Evolutionary conservation across 2,113 vertebrate species (phyloP).

Genomic region (Ranitomeya imitator): DNA sequence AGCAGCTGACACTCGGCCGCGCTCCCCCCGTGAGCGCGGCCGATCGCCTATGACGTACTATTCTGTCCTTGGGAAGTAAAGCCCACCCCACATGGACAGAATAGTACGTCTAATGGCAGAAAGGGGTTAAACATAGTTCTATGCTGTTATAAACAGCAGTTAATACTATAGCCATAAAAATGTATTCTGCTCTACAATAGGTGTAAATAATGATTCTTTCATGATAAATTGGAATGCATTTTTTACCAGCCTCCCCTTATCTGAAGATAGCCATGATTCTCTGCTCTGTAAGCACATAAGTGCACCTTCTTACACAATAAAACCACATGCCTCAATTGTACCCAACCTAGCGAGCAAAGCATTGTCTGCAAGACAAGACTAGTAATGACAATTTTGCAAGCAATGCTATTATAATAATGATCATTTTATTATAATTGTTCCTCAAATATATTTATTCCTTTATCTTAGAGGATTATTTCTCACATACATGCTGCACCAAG

Average conservation of each 20-base stretch:
- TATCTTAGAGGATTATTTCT: conserved; percentile 45
- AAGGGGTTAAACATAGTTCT: too few relatives aligned
- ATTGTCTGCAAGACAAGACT: neutral
- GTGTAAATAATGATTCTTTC: neutral
- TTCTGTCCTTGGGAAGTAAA: too few relatives aligned
- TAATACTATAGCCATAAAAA: neutral
- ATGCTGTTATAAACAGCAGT: neutral
- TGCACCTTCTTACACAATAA: neutral
- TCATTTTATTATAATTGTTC: conserved; percentile 49
- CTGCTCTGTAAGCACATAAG: conserved; percentile 8
- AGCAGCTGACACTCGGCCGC: too few relatives aligned
- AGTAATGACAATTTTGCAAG: conserved; percentile 16
- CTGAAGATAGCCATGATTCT: neutral
- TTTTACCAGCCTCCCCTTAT: neutral
- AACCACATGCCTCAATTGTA: neutral
- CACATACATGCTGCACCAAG: conserved; percentile 28
- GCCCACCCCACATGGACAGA: too few relatives aligned
- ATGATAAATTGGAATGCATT: neutral
- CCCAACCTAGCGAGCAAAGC: neutral
- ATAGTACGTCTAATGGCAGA: too few relatives aligned
- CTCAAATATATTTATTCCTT: conserved; percentile 45
- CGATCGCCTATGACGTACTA: too few relatives aligned
- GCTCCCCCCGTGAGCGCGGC: too few relatives aligned
- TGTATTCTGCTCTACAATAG: neutral
- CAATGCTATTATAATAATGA: conserved; percentile 42